phyloP scores from a whole-genome alignment of 2,888 invertebrate species.

The Harpalus rufipes region DNA sequence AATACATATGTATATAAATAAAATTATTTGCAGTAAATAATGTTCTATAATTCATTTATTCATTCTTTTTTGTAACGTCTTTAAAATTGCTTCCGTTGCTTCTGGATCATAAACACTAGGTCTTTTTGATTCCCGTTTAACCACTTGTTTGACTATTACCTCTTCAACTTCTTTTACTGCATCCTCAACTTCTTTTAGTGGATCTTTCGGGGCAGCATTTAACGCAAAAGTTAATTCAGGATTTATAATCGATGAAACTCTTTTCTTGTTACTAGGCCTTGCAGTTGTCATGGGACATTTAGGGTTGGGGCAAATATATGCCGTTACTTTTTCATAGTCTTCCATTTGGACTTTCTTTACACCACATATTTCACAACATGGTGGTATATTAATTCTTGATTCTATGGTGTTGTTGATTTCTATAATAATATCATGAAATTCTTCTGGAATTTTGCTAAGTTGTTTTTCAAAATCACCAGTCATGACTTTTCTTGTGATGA shows the following conservation, averaged over 20 bases:
- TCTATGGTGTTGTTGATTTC: background rate
- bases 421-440: background rate
- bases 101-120: constrained; percentile 12
- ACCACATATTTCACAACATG: background rate
- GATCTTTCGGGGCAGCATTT: background rate
- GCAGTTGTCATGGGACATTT: background rate
- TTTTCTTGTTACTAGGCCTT: background rate
- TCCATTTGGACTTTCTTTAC: background rate
- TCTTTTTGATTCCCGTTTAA: too few relatives aligned
- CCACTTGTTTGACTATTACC: background rate
- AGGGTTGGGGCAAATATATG: background rate
- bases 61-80: background rate
- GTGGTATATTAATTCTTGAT: background rate
- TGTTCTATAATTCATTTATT: too few relatives aligned
- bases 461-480: background rate
- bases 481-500: background rate
- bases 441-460: background rate
- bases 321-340: background rate
- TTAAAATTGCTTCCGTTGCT: background rate
- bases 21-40: too few relatives aligned
- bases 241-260: background rate
- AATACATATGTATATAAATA: too few relatives aligned
- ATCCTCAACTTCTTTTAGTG: background rate
- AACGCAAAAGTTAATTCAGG: too few relatives aligned
- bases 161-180: background rate